phyloP scores from a whole-genome alignment of 2,113 vertebrate genomes.

The Trichomycterus rosablanca region DNA sequence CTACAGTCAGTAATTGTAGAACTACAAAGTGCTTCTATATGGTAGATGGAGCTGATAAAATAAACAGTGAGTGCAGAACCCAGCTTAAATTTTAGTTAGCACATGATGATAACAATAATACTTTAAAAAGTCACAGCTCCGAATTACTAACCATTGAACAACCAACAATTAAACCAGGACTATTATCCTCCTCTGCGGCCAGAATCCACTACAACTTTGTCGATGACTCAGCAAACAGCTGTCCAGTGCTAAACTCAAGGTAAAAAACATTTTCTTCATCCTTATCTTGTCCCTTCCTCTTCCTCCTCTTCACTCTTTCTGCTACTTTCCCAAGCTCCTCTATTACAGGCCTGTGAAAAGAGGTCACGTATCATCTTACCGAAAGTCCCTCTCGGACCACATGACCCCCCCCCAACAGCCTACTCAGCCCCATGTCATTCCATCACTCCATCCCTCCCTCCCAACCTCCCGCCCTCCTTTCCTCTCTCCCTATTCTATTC shows the following conservation, averaged over 20 bases:
- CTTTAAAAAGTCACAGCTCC: no score
- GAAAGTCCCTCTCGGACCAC: constrained; percentile 44
- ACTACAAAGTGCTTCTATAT: no score
- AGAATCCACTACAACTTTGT: not conserved
- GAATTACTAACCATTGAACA: no score
- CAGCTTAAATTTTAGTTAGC: no score
- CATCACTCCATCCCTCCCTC: constrained; percentile 51
- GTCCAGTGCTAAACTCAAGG: no score
- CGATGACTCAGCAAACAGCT: no score
- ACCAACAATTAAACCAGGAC: no score
- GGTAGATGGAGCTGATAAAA: no score
- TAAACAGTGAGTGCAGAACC: no score
- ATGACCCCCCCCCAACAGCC: constrained; percentile 37
- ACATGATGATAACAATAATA: no score
- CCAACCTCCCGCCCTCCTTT: constrained; percentile 33
- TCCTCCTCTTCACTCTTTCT: constrained; percentile 23
- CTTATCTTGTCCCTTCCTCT: constrained; percentile 22
- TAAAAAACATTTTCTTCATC: constrained; percentile 9
- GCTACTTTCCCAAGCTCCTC: constrained; percentile 53
- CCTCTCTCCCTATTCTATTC: constrained; percentile 39
- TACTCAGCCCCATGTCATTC: constrained; percentile 52
- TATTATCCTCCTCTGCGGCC: no score
- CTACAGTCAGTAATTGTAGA: no score
- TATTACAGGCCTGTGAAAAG: constrained; percentile 50
- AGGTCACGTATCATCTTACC: constrained; percentile 64